These are phyloP conservation scores for Sardina pilchardus DNA, from an alignment of 2,113 vertebrate genomes.

Conservation along the genomic window DNA sequence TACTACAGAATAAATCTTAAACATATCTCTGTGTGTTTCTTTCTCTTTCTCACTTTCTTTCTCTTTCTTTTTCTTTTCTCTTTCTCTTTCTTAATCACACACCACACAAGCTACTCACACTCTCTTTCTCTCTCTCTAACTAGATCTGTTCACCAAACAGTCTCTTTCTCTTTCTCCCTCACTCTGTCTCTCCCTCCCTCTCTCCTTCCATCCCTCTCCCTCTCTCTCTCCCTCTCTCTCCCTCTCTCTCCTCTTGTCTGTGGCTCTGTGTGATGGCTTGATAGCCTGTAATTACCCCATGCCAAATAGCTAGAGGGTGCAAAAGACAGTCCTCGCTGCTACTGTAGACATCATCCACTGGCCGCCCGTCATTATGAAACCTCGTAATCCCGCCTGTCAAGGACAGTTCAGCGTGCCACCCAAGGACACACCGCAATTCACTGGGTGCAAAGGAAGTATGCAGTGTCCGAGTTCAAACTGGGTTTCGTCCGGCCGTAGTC, in stretches of 20 bases:
- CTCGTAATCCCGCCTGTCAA: background rate
- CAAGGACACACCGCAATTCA: background rate
- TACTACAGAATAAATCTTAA: slow-evolving; percentile 5
- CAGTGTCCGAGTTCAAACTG: background rate
- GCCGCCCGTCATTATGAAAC: background rate
- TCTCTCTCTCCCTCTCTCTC: background rate
- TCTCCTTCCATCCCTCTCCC: background rate
- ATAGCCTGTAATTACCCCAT: background rate
- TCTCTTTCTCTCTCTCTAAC: background rate
- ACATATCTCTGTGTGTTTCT: background rate
- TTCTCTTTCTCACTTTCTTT: background rate
- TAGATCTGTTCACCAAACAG: background rate
- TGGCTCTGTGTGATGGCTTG: background rate
- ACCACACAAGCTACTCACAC: background rate
- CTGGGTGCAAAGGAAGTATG: background rate
- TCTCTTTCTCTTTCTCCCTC: background rate
- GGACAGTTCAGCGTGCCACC: slow-evolving; percentile 1
- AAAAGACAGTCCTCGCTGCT: background rate
- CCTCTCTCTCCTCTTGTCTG: background rate
- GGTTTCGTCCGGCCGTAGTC: background rate
- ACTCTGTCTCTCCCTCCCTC: background rate
- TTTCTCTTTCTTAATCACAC: background rate
- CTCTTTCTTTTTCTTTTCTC: background rate
- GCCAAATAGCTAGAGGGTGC: background rate
- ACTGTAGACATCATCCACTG: background rate